Evolutionary conservation across 2,113 vertebrate species (phyloP).

Genomic region (Dicrurus megarhynchus): DNA sequence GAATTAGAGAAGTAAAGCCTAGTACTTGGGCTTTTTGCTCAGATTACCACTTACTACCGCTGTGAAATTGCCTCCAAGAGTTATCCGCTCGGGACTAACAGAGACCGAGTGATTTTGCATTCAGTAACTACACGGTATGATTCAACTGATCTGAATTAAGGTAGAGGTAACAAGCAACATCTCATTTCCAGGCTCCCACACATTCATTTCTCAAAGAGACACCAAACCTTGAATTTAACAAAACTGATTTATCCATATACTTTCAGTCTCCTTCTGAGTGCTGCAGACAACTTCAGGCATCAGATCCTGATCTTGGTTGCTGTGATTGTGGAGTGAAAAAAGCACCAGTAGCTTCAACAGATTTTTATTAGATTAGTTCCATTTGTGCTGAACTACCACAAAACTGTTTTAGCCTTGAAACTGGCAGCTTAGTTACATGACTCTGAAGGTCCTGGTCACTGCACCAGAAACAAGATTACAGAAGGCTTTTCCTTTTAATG

Average conservation of each 20-base stretch:
- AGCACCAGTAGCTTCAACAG: neutral
- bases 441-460: neutral
- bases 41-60: neutral
- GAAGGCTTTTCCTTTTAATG: conserved; percentile 17
- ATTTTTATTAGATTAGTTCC: neutral
- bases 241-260: neutral
- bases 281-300: neutral
- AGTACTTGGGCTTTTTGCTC: neutral
- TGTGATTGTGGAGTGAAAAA: neutral
- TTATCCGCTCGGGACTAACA: neutral
- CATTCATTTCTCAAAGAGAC: neutral
- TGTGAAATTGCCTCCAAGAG: neutral
- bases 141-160: neutral
- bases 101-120: neutral
- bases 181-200: neutral
- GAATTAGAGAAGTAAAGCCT: neutral
- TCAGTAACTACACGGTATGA: neutral
- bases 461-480: conserved; percentile 7
- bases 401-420: neutral
- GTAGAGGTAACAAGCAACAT: neutral
- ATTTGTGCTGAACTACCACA: neutral
- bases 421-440: neutral
- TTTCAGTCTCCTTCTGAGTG: neutral
- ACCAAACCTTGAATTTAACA: neutral
- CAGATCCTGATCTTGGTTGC: neutral